Percentiles rank a stretch among this genome's conserved stretches.
Evolutionary conservation across 2,797 vertebrate species (phyloP).

Genomic region (Paedocypris micromegethes): DNA sequence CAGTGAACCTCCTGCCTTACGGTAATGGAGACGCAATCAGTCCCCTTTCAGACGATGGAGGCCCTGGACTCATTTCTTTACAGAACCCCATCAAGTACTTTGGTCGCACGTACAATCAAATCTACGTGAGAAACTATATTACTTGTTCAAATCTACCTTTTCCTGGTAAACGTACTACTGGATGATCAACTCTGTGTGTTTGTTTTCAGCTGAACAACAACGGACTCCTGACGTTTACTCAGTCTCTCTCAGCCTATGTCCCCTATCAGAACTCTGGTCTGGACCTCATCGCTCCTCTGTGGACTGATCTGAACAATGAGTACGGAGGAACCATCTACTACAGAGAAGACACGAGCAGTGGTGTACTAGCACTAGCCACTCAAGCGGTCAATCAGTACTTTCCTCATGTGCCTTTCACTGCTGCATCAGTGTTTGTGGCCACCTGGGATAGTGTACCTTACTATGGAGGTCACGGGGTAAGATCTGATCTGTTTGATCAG

Average conservation of each 20-base stretch:
- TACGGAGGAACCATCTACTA: slow-evolving; percentile 12
- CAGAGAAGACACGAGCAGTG: slow-evolving; percentile 16
- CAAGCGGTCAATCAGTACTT: slow-evolving; percentile 7
- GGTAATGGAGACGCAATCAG: too few relatives aligned
- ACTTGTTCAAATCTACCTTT: too few relatives aligned
- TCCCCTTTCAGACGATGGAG: too few relatives aligned
- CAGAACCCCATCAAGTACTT: too few relatives aligned
- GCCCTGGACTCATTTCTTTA: too few relatives aligned
- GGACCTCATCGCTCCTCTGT: slow-evolving; percentile 36
- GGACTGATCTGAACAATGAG: slow-evolving; percentile 18
- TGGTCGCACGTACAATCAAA: too few relatives aligned
- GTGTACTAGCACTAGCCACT: neutral
- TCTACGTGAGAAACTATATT: too few relatives aligned
- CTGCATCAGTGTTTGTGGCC: slow-evolving; percentile 30
- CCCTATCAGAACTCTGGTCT: neutral
- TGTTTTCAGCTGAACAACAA: slow-evolving; percentile 2
- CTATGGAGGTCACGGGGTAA: slow-evolving; percentile 1
- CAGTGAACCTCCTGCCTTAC: too few relatives aligned
- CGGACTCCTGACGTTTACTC: neutral
- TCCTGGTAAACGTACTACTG: too few relatives aligned
- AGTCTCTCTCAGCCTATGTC: neutral
- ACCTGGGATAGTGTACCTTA: slow-evolving; percentile 28
- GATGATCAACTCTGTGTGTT: too few relatives aligned
- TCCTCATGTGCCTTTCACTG: neutral
- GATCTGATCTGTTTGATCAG: neutral